phyloP scores from a whole-genome alignment of 2,797 vertebrate species.

The Phataginus tricuspis region DNA sequence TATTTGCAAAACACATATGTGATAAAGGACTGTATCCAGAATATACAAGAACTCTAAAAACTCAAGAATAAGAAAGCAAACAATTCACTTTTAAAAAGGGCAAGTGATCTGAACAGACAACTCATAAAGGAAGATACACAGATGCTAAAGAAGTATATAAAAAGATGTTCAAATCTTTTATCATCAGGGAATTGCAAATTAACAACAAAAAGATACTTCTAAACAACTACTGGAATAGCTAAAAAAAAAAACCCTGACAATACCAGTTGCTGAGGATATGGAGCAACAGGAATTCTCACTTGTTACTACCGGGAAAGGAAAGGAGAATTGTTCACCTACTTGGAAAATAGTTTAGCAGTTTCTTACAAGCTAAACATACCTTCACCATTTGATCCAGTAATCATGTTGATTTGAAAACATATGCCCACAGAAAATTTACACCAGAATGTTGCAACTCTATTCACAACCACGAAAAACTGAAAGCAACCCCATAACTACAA shows the following conservation, averaged over 20 bases:
- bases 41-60: not conserved
- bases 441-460: not conserved
- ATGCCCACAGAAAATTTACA: not conserved
- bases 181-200: not conserved
- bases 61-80: not conserved
- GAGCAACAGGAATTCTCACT: not conserved
- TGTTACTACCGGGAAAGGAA: not conserved
- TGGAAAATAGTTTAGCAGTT: not conserved
- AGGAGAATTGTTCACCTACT: not conserved
- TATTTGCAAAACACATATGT: not conserved
- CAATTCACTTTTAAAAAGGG: not conserved
- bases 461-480: not conserved
- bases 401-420: conserved; percentile 53
- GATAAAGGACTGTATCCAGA: not conserved
- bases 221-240: not conserved
- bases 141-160: not conserved
- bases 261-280: not conserved
- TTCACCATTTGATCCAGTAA: not conserved
- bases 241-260: not conserved
- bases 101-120: not conserved
- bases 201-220: not conserved
- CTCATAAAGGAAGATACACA: not conserved
- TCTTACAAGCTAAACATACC: conserved; percentile 1
- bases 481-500: not conserved
- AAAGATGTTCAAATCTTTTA: not conserved